phyloP scores from a whole-genome alignment of 2,888 invertebrate species.

The Trachelus troglodyta region DNA sequence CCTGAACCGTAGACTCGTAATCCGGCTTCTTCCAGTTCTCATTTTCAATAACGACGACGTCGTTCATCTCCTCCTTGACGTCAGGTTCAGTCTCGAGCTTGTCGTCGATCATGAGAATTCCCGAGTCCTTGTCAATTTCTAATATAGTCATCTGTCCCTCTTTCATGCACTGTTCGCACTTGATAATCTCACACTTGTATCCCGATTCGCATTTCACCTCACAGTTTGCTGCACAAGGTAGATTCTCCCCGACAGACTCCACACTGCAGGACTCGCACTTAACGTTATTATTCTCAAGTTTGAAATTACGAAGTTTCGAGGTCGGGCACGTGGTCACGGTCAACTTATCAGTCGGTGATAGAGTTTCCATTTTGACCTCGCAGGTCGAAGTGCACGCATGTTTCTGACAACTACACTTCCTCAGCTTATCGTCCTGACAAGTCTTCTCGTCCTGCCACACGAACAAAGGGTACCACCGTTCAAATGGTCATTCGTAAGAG shows the following conservation, averaged over 20 bases:
- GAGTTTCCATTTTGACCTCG: constrained; percentile 59
- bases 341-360: constrained; percentile 55
- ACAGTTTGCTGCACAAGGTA: constrained; percentile 55
- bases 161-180: constrained; percentile 63
- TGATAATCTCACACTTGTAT: constrained; percentile 59
- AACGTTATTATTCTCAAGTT: constrained; percentile 62
- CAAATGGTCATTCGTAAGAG: background rate
- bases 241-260: constrained; percentile 47
- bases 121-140: constrained; percentile 59
- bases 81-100: constrained; percentile 59
- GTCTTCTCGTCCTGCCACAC: constrained; percentile 51
- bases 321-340: constrained; percentile 40
- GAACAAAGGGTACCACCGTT: background rate
- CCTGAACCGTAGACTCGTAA: constrained; percentile 60
- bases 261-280: constrained; percentile 62
- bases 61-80: constrained; percentile 68
- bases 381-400: constrained; percentile 58
- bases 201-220: constrained; percentile 61
- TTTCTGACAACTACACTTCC: constrained; percentile 56
- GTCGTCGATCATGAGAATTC: constrained; percentile 55
- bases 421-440: constrained; percentile 49
- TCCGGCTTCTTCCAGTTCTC: constrained; percentile 64
- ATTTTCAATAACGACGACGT: constrained; percentile 69
- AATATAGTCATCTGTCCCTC: constrained; percentile 58
- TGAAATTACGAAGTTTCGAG: constrained; percentile 47